These are phyloP conservation scores for Hucho hucho DNA, from an alignment of 2,113 vertebrate species.

Conservation along the genomic window DNA sequence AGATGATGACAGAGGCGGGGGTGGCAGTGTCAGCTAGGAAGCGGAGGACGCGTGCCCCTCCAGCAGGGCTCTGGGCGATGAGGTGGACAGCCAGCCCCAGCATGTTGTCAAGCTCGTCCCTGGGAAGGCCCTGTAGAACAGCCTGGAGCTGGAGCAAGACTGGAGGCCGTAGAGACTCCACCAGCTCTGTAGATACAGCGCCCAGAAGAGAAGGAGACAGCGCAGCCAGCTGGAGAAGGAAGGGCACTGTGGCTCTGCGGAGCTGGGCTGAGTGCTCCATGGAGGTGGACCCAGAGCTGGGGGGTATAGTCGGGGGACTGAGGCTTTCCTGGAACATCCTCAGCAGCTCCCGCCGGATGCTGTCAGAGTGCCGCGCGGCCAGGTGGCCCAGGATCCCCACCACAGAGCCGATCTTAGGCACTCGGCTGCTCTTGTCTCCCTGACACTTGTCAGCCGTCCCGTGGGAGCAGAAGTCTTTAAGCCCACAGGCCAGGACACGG, in stretches of 20 bases:
- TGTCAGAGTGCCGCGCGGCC: slow-evolving; percentile 85
- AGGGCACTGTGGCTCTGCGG: slow-evolving; percentile 83
- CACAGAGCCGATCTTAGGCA: slow-evolving; percentile 91
- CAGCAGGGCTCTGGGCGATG: slow-evolving; percentile 86
- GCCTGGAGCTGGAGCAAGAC: slow-evolving; percentile 89
- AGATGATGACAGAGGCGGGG: slow-evolving; percentile 80
- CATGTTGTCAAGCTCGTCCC: slow-evolving; percentile 89
- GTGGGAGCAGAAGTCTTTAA: slow-evolving; percentile 91
- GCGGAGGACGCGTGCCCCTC: slow-evolving; percentile 81
- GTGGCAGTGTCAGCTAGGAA: slow-evolving; percentile 89
- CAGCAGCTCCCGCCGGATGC: slow-evolving; percentile 89
- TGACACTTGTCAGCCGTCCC: slow-evolving; percentile 69
- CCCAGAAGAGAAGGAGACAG: slow-evolving; percentile 87
- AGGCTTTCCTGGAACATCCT: slow-evolving; percentile 92
- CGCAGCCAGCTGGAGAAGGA: slow-evolving; percentile 87
- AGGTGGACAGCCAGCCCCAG: slow-evolving; percentile 86
- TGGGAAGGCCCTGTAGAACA: slow-evolving; percentile 76
- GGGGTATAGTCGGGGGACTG: slow-evolving; percentile 61
- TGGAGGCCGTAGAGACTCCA: slow-evolving; percentile 82
- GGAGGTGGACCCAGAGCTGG: slow-evolving; percentile 60
- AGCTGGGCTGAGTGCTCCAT: slow-evolving; percentile 77
- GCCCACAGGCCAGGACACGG: slow-evolving; percentile 88
- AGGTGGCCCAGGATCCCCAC: slow-evolving; percentile 92
- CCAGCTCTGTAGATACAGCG: slow-evolving; percentile 83
- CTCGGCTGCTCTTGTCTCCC: slow-evolving; percentile 78